Conservation (phyloP, 2,113 vertebrate genomes). For the Tragelaphus scriptus region DNA sequence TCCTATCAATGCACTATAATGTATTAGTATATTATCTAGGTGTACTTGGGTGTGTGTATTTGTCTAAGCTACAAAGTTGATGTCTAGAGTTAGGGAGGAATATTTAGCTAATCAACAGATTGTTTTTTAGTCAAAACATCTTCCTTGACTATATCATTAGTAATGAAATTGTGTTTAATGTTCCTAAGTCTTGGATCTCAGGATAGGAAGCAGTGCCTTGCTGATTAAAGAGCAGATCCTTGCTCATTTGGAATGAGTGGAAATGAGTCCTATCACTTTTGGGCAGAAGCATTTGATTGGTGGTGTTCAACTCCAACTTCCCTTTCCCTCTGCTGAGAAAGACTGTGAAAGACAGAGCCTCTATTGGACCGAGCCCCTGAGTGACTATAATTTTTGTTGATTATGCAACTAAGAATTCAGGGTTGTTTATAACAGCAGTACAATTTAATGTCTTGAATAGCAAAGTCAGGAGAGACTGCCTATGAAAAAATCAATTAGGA, state of each 20-base stretch:
- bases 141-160: not conserved
- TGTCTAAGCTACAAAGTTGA: not conserved
- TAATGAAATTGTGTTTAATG: not conserved
- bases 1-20: not conserved
- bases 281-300: not conserved
- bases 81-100: not conserved
- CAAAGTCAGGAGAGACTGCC: not conserved
- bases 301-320: not conserved
- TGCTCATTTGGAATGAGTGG: not conserved
- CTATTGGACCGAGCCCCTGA: not conserved
- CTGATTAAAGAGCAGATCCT: not conserved
- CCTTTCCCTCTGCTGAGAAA: not conserved
- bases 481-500: not conserved
- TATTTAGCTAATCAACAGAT: not conserved
- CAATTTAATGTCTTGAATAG: not conserved
- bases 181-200: not conserved
- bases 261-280: not conserved
- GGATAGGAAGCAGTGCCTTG: not conserved
- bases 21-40: not conserved
- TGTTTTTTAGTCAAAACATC: not conserved
- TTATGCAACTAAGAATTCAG: not conserved
- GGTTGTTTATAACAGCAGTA: not conserved
- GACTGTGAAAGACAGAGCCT: not conserved
- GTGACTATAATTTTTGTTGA: not conserved
- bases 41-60: not conserved